These are phyloP conservation scores for Vidua macroura DNA, from an alignment of 2,113 vertebrate species.

Conservation along the genomic window DNA sequence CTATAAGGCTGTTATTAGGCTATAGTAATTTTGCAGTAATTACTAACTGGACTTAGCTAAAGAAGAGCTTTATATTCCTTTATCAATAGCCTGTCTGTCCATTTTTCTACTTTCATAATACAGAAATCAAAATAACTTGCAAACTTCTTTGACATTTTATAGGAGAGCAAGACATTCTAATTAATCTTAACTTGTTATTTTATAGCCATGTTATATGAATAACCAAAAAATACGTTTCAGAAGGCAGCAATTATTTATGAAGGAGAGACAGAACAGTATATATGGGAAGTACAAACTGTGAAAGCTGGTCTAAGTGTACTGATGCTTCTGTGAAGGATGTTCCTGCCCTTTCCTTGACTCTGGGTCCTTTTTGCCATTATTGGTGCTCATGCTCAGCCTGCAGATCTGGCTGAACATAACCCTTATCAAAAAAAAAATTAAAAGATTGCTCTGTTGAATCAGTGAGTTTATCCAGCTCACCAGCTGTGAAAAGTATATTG, in stretches of 20 bases:
- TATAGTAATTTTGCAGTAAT: neutral
- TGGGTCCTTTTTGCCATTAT: neutral
- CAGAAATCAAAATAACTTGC: neutral
- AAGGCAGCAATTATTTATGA: neutral
- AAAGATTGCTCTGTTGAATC: neutral
- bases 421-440: neutral
- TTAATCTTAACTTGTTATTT: neutral
- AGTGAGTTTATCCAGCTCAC: neutral
- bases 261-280: neutral
- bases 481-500: neutral
- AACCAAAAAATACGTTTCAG: neutral
- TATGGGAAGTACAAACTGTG: neutral
- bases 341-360: neutral
- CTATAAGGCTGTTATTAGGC: neutral
- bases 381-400: neutral
- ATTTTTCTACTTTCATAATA: neutral
- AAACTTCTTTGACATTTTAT: neutral
- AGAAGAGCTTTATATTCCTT: neutral
- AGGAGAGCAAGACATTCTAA: neutral
- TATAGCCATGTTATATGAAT: neutral
- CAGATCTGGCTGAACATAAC: neutral
- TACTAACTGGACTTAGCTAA: neutral
- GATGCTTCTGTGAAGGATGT: neutral
- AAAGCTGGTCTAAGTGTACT: neutral
- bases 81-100: neutral